These are phyloP conservation scores for Neodontobutis hainanensis DNA, from an alignment of 2,113 vertebrate genomes.

Conservation along the genomic window DNA sequence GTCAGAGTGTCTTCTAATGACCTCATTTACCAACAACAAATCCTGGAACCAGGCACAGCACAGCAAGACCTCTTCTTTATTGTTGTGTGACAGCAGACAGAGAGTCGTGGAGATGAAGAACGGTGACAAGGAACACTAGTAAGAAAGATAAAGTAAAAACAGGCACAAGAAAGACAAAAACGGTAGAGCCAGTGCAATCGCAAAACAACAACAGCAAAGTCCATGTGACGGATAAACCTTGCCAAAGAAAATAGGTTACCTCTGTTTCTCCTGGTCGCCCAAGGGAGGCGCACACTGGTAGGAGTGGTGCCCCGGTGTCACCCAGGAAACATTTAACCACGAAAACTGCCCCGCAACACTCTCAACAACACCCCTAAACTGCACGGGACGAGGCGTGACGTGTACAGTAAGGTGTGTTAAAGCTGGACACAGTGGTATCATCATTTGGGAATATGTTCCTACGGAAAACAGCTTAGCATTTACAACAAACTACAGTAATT, in stretches of 20 bases:
- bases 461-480: neutral
- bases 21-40: conserved; percentile 68
- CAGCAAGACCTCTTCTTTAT: conserved; percentile 51
- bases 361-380: conserved; percentile 10
- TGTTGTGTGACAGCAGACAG: conserved; percentile 13
- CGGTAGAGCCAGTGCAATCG: conserved; percentile 42
- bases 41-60: conserved; percentile 51
- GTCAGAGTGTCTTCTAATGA: conserved; percentile 73
- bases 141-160: neutral
- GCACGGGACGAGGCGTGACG: conserved; percentile 3
- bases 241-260: conserved; percentile 73
- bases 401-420: neutral
- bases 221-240: conserved; percentile 67
- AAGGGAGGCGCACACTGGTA: conserved; percentile 51
- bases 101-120: neutral
- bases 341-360: conserved; percentile 41
- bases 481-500: neutral
- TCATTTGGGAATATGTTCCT: neutral
- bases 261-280: conserved; percentile 55
- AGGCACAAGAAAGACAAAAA: conserved; percentile 4
- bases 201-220: conserved; percentile 48
- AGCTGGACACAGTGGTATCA: conserved; percentile 1
- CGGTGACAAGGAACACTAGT: neutral
- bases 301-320: conserved; percentile 50
- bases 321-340: conserved; percentile 59